A percentile compares a stretch with the other conserved stretches of the same genome.
These are phyloP conservation scores for honey bee (Apis mellifera) DNA, from an alignment of 1,140 invertebrate genomes.

Conservation along the genomic window Amel_HAv3.1 CM009937.2:13904001-13904500, in stretches of 20 bases:
- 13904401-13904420: slow-evolving; percentile 68
- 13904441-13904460: background rate
- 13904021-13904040: too few relatives aligned
- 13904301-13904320: slow-evolving; percentile 65
- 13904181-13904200: background rate
- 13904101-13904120: background rate
- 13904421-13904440: slow-evolving; percentile 71
- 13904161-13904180: background rate
- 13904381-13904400: slow-evolving; percentile 63
- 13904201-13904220: slow-evolving; percentile 65
- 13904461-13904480: background rate
- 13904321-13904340: slow-evolving; percentile 47
- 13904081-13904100: slow-evolving; percentile 34
- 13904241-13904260: slow-evolving; percentile 80
- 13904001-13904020: too few relatives aligned
- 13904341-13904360: background rate
- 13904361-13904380: slow-evolving; percentile 61
- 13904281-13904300: slow-evolving; percentile 65
- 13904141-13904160: background rate
- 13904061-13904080: slow-evolving; percentile 15
- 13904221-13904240: slow-evolving; percentile 75
- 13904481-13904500: slow-evolving; percentile 21
- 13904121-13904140: slow-evolving; percentile 7
- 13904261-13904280: slow-evolving; percentile 8
- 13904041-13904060: slow-evolving; percentile 45